phyloP scores from a whole-genome alignment of 2,113 vertebrate genomes.

The Gobius niger region DNA sequence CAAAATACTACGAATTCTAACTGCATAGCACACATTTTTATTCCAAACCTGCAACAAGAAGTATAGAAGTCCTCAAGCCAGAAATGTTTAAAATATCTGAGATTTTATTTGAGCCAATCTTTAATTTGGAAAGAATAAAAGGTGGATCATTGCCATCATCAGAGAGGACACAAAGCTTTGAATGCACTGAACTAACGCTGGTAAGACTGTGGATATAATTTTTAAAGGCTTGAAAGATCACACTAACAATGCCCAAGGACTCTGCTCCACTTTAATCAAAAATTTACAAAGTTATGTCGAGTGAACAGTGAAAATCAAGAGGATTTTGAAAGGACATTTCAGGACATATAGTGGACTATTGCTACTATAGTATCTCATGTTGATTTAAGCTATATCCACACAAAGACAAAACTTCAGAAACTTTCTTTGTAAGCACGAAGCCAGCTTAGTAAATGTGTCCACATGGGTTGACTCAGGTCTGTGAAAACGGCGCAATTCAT shows the following conservation, averaged over 20 bases:
- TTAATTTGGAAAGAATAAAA: background rate
- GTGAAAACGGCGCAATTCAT: no score
- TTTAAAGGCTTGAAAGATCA: conserved; percentile 2
- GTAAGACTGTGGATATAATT: background rate
- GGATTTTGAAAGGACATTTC: background rate
- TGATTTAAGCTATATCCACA: no score
- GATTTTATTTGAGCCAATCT: background rate
- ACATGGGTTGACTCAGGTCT: no score
- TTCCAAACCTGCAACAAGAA: conserved; percentile 32
- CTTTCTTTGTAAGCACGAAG: no score
- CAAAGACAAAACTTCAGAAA: no score
- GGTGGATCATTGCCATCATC: background rate
- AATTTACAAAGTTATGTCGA: background rate
- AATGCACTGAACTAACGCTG: background rate
- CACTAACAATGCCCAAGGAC: conserved; percentile 5
- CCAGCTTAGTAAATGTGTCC: no score
- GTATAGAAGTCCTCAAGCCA: conserved; percentile 13
- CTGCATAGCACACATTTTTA: conserved; percentile 18
- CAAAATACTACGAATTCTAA: conserved; percentile 44
- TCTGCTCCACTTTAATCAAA: conserved; percentile 2
- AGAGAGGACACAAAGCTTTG: background rate
- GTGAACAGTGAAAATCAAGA: background rate
- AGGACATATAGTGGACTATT: no score
- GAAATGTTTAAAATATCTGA: background rate
- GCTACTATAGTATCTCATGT: no score